Percentiles rank a stretch among this genome's conserved stretches.
Evolutionary conservation across 2,113 vertebrate species (phyloP).

Genomic region (human): DNA sequence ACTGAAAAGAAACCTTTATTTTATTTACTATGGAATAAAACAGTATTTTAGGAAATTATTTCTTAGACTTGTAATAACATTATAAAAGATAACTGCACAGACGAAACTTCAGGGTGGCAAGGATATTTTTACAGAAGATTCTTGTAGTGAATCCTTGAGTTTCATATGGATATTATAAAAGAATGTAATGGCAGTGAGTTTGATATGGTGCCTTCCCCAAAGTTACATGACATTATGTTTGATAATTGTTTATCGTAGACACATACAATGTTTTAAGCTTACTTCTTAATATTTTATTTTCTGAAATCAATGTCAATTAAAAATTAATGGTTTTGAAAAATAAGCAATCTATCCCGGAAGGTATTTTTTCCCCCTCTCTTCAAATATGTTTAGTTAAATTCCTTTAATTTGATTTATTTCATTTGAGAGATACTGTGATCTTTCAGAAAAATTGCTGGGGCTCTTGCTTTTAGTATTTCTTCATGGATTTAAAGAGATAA

Average conservation of each 20-base stretch:
- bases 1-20: background rate
- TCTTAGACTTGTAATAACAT: background rate
- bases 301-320: background rate
- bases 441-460: background rate
- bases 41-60: background rate
- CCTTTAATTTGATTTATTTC: slow-evolving; percentile 25
- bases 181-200: background rate
- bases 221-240: background rate
- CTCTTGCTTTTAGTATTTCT: background rate
- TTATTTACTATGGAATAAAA: background rate
- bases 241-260: background rate
- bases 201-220: background rate
- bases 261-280: background rate
- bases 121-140: background rate
- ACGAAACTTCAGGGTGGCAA: background rate
- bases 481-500: background rate
- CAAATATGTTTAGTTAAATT: slow-evolving; percentile 3
- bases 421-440: background rate
- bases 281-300: slow-evolving; percentile 25
- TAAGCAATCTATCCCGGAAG: background rate
- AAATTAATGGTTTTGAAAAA: slow-evolving; percentile 9
- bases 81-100: background rate
- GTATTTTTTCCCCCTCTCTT: background rate
- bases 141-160: background rate
- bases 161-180: background rate